Evolutionary conservation across 2,888 invertebrate genomes (phyloP).

Genomic region (Coleophora deauratella): DNA sequence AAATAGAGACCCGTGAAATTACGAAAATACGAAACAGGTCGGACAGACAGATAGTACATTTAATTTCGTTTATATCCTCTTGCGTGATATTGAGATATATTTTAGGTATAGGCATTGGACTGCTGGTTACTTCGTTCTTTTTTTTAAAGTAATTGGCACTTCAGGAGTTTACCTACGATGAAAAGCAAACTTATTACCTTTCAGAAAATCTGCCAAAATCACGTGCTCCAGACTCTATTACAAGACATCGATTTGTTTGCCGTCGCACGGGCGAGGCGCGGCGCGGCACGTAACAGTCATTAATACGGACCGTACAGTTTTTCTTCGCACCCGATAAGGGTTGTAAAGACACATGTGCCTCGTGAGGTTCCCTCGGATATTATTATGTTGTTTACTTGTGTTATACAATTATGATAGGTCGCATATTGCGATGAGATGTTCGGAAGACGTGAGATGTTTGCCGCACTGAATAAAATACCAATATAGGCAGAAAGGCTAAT

Average conservation of each 20-base stretch:
- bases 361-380: conserved; percentile 1
- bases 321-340: conserved; percentile 23
- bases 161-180: too few species aligned
- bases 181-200: conserved; percentile 4
- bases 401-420: conserved; percentile 10
- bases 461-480: too few species aligned
- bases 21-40: too few species aligned
- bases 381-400: conserved; percentile 12
- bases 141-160: too few species aligned
- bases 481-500: not conserved
- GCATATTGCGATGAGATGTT: conserved; percentile 6
- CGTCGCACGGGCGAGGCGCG: conserved; percentile 28
- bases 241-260: conserved; percentile 46
- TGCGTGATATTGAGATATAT: too few species aligned
- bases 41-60: too few species aligned
- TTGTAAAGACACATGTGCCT: conserved; percentile 13
- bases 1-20: too few species aligned
- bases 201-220: conserved; percentile 36
- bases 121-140: too few species aligned
- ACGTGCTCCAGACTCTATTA: conserved; percentile 37
- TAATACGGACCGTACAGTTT: conserved; percentile 41
- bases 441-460: conserved; percentile 3
- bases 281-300: conserved; percentile 42
- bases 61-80: too few species aligned
- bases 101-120: too few species aligned